Conservation (phyloP, 2,113 vertebrate species). For the Phalacrocorax aristotelis region DNA sequence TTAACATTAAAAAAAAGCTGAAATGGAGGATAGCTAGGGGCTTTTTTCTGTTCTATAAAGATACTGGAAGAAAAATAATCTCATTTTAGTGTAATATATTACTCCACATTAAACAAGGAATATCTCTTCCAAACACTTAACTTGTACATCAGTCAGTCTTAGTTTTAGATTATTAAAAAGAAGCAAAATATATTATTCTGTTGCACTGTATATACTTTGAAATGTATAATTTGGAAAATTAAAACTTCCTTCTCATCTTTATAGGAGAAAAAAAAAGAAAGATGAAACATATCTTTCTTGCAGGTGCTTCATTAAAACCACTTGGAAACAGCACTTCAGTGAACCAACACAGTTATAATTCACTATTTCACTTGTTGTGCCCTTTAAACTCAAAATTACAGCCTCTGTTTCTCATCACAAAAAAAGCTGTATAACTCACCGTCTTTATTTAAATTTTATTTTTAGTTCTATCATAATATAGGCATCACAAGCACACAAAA, state of each 20-base stretch:
- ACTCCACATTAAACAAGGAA: neutral
- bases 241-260: neutral
- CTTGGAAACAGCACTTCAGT: neutral
- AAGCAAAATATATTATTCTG: neutral
- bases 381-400: neutral
- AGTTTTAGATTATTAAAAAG: neutral
- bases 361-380: neutral
- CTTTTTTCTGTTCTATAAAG: neutral
- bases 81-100: conserved; percentile 8
- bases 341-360: neutral
- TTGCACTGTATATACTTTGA: neutral
- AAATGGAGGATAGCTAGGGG: neutral
- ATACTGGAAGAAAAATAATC: neutral
- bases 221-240: neutral
- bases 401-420: neutral
- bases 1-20: neutral
- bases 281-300: neutral
- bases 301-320: neutral
- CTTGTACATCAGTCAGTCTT: neutral
- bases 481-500: neutral
- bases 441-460: neutral
- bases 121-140: conserved; percentile 4
- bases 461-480: neutral
- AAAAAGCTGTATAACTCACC: neutral
- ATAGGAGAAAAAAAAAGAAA: neutral